A percentile compares a stretch with the other conserved stretches of the same genome.
Conservation (phyloP, 1,140 invertebrate genomes). For the Bombus waltoni region DNA sequence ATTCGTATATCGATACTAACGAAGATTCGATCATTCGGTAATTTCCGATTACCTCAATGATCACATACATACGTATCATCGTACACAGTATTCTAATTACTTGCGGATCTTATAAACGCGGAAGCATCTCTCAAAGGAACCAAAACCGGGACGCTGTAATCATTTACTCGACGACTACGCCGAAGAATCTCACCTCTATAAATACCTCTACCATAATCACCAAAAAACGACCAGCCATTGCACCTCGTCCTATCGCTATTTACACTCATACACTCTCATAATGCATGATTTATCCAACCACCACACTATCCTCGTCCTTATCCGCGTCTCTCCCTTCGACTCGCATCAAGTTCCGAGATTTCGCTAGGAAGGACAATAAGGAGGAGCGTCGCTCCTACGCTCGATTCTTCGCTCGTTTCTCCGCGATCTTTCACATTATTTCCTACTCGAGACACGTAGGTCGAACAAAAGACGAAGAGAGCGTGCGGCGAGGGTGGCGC, state of each 20-base stretch:
- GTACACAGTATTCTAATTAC: no score
- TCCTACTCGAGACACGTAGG: slow-evolving; percentile 57
- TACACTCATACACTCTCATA: background rate
- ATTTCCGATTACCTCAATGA: no score
- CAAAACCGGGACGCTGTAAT: background rate
- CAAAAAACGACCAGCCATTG: background rate
- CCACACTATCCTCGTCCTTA: background rate
- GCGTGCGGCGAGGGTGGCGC: background rate
- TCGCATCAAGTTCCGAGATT: slow-evolving; percentile 27
- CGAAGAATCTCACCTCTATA: background rate
- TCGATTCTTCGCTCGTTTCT: slow-evolving; percentile 21
- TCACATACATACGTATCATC: no score
- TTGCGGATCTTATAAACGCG: no score
- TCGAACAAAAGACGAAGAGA: slow-evolving; percentile 44
- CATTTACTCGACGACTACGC: background rate
- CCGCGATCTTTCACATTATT: slow-evolving; percentile 62
- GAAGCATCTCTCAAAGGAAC: no score
- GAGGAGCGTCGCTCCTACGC: slow-evolving; percentile 16
- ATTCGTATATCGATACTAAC: no score
- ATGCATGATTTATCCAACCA: background rate
- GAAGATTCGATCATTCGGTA: no score
- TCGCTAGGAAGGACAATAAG: slow-evolving; percentile 28
- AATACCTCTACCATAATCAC: background rate
- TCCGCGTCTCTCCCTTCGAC: background rate
- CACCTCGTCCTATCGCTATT: background rate